Percentiles rank a stretch among this genome's conserved stretches.
These are phyloP conservation scores for Polyommatus icarus DNA, from an alignment of 2,888 invertebrate genomes.

Conservation along the genomic window DNA sequence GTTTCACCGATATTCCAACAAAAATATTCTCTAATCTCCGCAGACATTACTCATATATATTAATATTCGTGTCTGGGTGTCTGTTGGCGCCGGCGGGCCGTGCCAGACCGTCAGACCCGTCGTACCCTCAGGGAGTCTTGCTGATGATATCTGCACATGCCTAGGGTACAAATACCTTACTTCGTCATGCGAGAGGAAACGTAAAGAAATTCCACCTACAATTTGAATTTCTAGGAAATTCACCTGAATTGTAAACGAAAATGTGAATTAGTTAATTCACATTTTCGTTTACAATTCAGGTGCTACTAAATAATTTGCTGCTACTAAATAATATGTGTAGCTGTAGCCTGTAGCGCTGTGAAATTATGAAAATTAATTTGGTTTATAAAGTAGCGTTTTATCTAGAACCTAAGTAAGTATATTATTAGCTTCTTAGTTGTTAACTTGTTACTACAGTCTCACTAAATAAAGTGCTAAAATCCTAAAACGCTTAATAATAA, in stretches of 20 bases:
- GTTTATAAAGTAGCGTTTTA: too few species aligned
- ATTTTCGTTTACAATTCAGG: too few species aligned
- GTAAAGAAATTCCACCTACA: not conserved
- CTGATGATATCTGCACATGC: slow-evolving; percentile 15
- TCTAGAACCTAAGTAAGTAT: too few species aligned
- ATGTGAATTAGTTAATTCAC: not conserved
- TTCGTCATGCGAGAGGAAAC: not conserved
- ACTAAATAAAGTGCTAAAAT: too few species aligned
- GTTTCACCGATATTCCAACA: not conserved
- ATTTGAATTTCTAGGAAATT: not conserved
- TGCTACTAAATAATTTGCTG: not conserved
- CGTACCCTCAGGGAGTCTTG: not conserved
- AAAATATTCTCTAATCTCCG: slow-evolving; percentile 11
- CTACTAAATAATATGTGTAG: not conserved
- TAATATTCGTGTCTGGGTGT: slow-evolving; percentile 16
- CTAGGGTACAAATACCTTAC: not conserved
- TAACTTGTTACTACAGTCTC: too few species aligned
- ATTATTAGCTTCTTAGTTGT: too few species aligned
- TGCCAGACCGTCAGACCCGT: not conserved
- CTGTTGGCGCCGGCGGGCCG: slow-evolving; percentile 15
- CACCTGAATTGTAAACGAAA: not conserved
- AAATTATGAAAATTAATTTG: not conserved
- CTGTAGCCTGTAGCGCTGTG: not conserved
- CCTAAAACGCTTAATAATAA: too few species aligned
- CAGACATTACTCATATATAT: slow-evolving; percentile 16